These are phyloP conservation scores for Megalops cyprinoides DNA, from an alignment of 2,797 vertebrate species.

Conservation along the genomic window DNA sequence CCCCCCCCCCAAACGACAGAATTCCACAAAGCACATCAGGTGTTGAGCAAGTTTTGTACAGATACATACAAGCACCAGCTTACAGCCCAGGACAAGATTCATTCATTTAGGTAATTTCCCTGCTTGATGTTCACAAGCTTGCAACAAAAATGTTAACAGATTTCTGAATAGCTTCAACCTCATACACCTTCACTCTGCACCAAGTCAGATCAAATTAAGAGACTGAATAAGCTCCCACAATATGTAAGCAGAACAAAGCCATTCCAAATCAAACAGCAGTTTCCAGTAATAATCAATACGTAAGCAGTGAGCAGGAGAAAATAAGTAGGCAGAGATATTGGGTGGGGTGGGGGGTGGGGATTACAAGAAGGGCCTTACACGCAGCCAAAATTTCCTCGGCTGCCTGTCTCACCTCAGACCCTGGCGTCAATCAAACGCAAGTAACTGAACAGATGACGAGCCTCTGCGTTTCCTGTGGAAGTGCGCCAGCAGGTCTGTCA, in stretches of 20 bases:
- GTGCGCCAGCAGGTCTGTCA: conserved; percentile 23
- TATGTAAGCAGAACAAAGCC: background rate
- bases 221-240: background rate
- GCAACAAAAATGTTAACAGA: background rate
- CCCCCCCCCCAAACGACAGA: background rate
- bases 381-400: conserved; percentile 20
- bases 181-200: background rate
- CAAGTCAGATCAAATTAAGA: background rate
- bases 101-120: background rate
- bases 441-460: conserved; percentile 33
- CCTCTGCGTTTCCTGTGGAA: conserved; percentile 36
- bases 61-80: background rate
- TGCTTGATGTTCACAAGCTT: background rate
- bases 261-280: background rate
- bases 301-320: background rate
- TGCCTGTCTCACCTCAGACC: conserved; percentile 5
- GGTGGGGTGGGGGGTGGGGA: background rate
- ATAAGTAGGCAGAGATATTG: background rate
- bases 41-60: background rate
- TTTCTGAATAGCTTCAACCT: background rate
- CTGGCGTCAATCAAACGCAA: conserved; percentile 6
- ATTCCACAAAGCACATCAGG: conserved; percentile 4
- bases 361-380: background rate
- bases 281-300: background rate
- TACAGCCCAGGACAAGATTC: background rate